Conservation (phyloP, 1,140 invertebrate species). For the Panagrolaimus sp. region DNA sequence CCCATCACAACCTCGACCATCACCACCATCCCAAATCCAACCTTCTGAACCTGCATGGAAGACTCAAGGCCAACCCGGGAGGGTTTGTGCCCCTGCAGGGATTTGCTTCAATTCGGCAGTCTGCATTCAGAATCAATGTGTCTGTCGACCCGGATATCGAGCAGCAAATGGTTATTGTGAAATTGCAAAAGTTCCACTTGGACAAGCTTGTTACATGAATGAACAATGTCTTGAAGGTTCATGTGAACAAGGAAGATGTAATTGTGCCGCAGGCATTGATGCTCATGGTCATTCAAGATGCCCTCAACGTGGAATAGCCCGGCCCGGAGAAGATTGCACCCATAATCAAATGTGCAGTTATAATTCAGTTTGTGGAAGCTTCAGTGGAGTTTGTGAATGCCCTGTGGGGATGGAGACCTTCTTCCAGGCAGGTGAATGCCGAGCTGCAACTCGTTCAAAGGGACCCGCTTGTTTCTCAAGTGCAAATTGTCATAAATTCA, state of each 20-base stretch:
- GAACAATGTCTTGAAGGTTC: conserved; percentile 47
- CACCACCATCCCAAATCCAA: no score
- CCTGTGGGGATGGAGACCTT: conserved; percentile 49
- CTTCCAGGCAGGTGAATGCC: conserved; percentile 26
- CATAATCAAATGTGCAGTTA: conserved; percentile 39
- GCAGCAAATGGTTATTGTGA: conserved; percentile 42
- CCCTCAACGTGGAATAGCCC: conserved; percentile 25
- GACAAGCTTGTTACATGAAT: conserved; percentile 43
- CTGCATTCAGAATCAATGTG: conserved; percentile 38
- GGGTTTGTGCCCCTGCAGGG: neutral
- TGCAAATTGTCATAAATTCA: conserved; percentile 48
- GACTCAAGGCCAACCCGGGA: neutral
- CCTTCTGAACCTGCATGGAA: neutral
- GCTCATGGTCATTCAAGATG: conserved; percentile 20
- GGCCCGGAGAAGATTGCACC: conserved; percentile 53
- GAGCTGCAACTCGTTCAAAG: conserved; percentile 21
- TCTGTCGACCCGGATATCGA: conserved; percentile 48
- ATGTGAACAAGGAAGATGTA: conserved; percentile 45
- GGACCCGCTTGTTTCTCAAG: conserved; percentile 38
- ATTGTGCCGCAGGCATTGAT: conserved; percentile 21
- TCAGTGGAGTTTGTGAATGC: conserved; percentile 55
- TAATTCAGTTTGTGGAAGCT: conserved; percentile 51
- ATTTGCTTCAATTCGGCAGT: conserved; percentile 4
- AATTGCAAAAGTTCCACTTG: conserved; percentile 36
- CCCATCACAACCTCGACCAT: neutral